Base-by-base conservation (phyloP, 2,888 invertebrate genomes). In the Tenthredo livida region DNA sequence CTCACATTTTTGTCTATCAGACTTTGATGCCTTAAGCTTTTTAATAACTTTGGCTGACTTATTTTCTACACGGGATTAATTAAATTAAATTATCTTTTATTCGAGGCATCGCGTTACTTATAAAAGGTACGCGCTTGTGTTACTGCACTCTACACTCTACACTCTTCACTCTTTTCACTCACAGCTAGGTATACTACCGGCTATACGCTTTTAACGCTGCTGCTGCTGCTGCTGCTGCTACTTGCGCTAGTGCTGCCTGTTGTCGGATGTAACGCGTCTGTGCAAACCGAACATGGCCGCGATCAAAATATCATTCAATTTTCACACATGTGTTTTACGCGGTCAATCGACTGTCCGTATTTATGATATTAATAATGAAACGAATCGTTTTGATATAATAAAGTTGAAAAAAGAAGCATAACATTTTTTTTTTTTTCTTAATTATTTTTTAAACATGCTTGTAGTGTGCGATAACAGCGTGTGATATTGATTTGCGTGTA, bases 241-340 rank as follows among this genome's bases (percentile, higher is more conserved):
- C 17, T n/a, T n/a, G n/a, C n/a, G n/a, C n/a, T n/a, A n/a, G n/a
- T 73, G 73, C 43, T 21, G 6, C 37, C 37, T 37, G 6, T 37
- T 37, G 40, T 29, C 25, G 37, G 12, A 6, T 2, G 47, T 37
- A 75, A n/a, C 47, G 78, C 78, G 78, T 78, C 78, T 58, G 33
- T 78, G 78, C 54, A 58, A n/a, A n/a, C n/a, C 29, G 2, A 78
- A 78, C 87, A 90, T 90, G 90, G 89, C 89, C 86, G 86, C 86
- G 78, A 82, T 86, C n/a, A 54, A 33, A 78, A 78, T 40, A 54
- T 33, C 47, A 80, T 61, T 80, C 37, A 33, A 78, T 37, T 61
- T 58, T 61, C 50, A 10, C 58, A 80, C 80, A 40, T 80, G 80
- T 37, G 61, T 80, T 78, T 21, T 7, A 40, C 54, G 77, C 80